phyloP scores from a whole-genome alignment of 2,888 invertebrate genomes.

The Cosmia pyralina region DNA sequence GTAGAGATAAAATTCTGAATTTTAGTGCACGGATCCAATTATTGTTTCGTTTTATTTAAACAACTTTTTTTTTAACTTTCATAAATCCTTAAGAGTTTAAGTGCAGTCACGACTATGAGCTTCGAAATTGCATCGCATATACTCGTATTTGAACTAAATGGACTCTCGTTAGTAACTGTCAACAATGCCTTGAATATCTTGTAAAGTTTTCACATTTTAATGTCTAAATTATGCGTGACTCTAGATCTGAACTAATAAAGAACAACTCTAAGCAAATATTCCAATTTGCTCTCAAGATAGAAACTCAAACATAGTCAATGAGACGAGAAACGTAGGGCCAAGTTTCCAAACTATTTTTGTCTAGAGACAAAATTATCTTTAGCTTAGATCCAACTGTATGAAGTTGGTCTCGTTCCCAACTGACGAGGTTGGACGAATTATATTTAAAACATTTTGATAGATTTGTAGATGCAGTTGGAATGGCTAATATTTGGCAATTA shows the following conservation, averaged over 20 bases:
- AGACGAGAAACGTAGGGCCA: constrained; percentile 39
- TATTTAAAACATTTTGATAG: constrained; percentile 61
- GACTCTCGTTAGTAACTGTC: constrained; percentile 32
- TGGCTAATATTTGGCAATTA: constrained; percentile 59
- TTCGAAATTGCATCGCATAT: constrained; percentile 26
- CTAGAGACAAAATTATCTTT: constrained; percentile 55
- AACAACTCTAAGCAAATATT: constrained; percentile 51
- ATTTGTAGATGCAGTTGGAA: constrained; percentile 47
- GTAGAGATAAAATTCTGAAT: not conserved
- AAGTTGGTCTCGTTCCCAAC: constrained; percentile 40
- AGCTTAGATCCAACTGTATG: constrained; percentile 54
- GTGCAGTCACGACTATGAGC: not conserved
- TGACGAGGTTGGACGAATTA: constrained; percentile 49
- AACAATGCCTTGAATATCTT: constrained; percentile 41
- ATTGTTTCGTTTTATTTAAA: not conserved
- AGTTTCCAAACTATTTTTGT: constrained; percentile 60
- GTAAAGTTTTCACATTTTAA: constrained; percentile 34
- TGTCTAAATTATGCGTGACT: constrained; percentile 31
- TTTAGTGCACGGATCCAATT: not conserved
- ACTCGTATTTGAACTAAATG: constrained; percentile 24
- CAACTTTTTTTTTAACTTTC: not conserved
- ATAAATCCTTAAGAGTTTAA: not conserved
- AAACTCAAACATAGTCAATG: constrained; percentile 48
- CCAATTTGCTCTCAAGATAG: constrained; percentile 26
- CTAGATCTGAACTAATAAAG: constrained; percentile 40